Evolutionary conservation across 2,888 invertebrate species (phyloP).

Genomic region (Odontomyia ornata): DNA sequence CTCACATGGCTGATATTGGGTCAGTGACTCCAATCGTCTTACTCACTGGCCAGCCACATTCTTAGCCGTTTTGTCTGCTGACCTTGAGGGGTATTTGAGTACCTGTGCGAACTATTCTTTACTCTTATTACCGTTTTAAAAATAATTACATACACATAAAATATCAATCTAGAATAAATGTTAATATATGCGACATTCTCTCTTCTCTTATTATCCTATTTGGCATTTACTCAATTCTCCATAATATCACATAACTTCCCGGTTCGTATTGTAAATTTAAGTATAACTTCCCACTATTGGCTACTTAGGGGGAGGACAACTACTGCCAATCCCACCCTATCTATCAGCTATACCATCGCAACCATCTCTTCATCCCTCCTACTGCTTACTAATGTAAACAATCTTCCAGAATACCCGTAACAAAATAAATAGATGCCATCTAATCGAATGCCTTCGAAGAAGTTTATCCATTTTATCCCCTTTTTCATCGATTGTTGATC

Average conservation of each 20-base stretch:
- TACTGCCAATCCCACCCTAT: background rate
- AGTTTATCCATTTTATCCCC: slow-evolving; percentile 24
- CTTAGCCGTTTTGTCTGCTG: too few relatives aligned
- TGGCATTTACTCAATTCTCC: background rate
- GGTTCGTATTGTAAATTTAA: background rate
- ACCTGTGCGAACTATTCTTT: too few relatives aligned
- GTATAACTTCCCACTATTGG: background rate
- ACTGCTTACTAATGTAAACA: background rate
- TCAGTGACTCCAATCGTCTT: too few relatives aligned
- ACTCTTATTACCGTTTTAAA: too few relatives aligned
- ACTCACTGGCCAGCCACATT: too few relatives aligned
- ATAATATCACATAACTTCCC: background rate
- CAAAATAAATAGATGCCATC: slow-evolving; percentile 4
- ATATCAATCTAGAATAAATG: too few relatives aligned
- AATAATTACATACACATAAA: too few relatives aligned
- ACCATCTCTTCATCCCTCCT: too few relatives aligned
- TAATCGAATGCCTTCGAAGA: slow-evolving; percentile 3
- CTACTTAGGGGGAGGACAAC: slow-evolving; percentile 12
- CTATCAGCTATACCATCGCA: background rate
- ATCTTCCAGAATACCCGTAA: background rate
- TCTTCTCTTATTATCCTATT: background rate
- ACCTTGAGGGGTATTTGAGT: too few relatives aligned
- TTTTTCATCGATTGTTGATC: slow-evolving; percentile 13
- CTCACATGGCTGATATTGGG: too few relatives aligned
- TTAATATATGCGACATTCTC: too few relatives aligned